Percentiles rank a stretch among this genome's conserved stretches.
phyloP scores from a whole-genome alignment of 2,797 vertebrate genomes.

The Nothura maculosa region DNA sequence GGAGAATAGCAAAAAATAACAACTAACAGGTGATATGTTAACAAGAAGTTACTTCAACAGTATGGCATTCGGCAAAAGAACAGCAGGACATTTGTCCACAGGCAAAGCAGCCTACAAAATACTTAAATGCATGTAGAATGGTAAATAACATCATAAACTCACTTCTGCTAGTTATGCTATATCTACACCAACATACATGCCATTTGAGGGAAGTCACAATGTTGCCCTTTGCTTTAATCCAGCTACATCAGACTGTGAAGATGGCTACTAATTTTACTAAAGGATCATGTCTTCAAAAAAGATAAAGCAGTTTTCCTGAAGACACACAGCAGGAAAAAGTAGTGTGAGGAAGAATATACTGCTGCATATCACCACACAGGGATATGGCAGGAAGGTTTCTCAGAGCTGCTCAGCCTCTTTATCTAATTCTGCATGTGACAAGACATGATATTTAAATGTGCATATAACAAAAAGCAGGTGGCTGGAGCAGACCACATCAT shows the following conservation, averaged over 20 bases:
- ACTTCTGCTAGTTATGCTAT: neutral
- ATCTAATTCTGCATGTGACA: neutral
- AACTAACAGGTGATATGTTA: neutral
- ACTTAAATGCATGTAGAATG: neutral
- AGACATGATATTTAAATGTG: neutral
- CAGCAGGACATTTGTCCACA: neutral
- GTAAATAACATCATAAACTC: neutral
- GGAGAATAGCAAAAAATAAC: neutral
- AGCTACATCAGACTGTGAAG: neutral
- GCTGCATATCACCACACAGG: neutral
- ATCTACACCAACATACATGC: neutral
- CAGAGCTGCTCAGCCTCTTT: neutral
- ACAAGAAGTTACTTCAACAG: neutral
- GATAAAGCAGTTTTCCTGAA: neutral
- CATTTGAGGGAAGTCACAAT: neutral
- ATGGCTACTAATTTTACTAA: neutral
- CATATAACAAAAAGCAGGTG: neutral
- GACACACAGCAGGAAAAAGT: neutral
- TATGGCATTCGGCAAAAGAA: neutral
- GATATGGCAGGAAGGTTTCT: neutral
- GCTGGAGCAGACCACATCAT: neutral
- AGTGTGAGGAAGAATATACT: neutral
- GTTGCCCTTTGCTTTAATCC: neutral
- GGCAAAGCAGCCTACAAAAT: neutral
- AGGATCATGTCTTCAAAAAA: neutral